Evolutionary conservation across 2,797 vertebrate genomes (phyloP).

Genomic region (Streptopelia turtur): DNA sequence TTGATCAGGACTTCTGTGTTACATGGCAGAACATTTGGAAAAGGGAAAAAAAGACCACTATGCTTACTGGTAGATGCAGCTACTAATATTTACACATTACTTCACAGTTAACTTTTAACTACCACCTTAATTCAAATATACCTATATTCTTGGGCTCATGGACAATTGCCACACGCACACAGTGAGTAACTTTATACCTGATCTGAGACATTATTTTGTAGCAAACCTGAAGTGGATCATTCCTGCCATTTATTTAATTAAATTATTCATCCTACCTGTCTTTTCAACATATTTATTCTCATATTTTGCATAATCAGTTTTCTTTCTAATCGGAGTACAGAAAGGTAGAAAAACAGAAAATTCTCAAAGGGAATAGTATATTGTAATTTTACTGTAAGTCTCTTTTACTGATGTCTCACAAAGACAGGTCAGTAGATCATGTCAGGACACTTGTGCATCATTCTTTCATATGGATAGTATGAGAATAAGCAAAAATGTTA

Average conservation of each 20-base stretch:
- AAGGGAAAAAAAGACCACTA: background rate
- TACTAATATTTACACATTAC: background rate
- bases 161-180: background rate
- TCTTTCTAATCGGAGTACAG: background rate
- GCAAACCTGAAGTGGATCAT: background rate
- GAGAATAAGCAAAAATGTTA: background rate
- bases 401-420: background rate
- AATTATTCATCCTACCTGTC: background rate
- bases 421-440: background rate
- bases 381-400: background rate
- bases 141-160: background rate
- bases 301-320: background rate
- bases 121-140: background rate
- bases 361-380: background rate
- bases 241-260: background rate
- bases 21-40: background rate
- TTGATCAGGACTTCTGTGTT: background rate
- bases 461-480: background rate
- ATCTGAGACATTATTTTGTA: background rate
- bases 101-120: background rate
- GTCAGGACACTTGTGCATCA: background rate
- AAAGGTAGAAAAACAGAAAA: background rate
- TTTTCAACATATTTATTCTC: background rate
- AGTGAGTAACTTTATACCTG: background rate
- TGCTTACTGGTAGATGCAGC: background rate